Evolutionary conservation across 2,797 vertebrate species (phyloP).

Genomic region (Chromis chromis): DNA sequence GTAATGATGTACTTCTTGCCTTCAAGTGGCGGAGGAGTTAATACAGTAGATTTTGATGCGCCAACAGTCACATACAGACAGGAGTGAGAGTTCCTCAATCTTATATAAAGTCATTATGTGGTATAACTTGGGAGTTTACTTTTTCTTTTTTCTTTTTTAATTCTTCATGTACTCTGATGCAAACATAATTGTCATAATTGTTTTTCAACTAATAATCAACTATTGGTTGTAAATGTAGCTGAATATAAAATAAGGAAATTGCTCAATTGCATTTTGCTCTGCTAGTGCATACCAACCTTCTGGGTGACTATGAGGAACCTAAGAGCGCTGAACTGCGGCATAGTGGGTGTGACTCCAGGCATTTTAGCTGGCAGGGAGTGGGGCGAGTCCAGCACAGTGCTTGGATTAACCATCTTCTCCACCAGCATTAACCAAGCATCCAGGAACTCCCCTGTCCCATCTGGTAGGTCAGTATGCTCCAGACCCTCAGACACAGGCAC

Average conservation of each 20-base stretch:
- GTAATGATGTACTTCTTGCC: too few relatives aligned
- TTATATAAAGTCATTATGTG: not conserved
- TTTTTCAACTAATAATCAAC: not conserved
- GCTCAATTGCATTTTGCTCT: too few relatives aligned
- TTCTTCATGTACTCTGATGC: too few relatives aligned
- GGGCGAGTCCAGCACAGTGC: slow-evolving; percentile 95
- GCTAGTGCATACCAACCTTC: slow-evolving; percentile 82
- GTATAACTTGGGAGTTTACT: not conserved
- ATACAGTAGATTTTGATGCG: too few relatives aligned
- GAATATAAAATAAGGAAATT: not conserved
- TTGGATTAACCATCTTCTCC: slow-evolving; percentile 99
- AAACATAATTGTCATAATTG: not conserved
- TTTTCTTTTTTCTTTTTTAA: too few relatives aligned
- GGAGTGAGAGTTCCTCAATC: too few relatives aligned
- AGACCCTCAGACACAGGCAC: slow-evolving; percentile 94
- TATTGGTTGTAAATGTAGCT: not conserved
- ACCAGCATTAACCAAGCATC: slow-evolving; percentile 98
- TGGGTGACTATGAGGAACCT: slow-evolving; percentile 97
- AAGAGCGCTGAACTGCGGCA: slow-evolving; percentile 94
- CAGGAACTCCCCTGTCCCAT: slow-evolving; percentile 95
- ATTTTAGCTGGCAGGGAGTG: slow-evolving; percentile 93
- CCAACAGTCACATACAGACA: too few relatives aligned
- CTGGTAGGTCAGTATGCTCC: slow-evolving; percentile 93
- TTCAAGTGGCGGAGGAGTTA: too few relatives aligned
- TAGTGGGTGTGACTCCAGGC: slow-evolving; percentile 88